These are phyloP conservation scores for Hypsibius dujardini DNA, from an alignment of 1,140 invertebrate species.

Conservation along the genomic window DNA sequence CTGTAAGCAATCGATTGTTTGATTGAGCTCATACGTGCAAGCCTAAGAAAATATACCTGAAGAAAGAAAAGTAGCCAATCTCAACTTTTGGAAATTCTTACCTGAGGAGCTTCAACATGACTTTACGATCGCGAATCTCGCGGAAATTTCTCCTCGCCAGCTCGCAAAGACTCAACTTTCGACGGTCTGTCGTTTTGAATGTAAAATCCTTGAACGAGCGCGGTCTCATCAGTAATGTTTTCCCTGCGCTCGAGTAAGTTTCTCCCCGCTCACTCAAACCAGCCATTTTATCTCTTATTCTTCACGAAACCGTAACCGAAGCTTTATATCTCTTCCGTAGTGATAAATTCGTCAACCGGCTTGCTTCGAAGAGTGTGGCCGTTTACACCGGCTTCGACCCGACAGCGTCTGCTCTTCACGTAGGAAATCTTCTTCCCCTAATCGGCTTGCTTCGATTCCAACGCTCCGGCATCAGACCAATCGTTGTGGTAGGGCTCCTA, in stretches of 20 bases:
- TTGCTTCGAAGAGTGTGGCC: background rate
- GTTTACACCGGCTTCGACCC: conserved; percentile 97
- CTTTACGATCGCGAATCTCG: no score
- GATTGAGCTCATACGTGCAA: no score
- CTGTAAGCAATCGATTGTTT: no score
- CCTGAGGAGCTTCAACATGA: no score
- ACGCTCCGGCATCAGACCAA: conserved; percentile 61
- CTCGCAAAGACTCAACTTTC: no score
- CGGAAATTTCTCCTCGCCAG: no score
- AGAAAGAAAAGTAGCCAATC: no score
- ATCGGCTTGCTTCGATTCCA: conserved; percentile 85
- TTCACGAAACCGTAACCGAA: background rate
- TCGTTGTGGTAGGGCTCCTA: conserved; percentile 51
- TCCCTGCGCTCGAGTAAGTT: background rate
- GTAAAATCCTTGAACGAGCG: background rate
- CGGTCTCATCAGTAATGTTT: background rate
- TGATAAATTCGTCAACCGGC: background rate
- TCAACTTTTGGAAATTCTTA: no score
- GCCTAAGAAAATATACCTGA: no score
- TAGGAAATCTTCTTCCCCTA: conserved; percentile 81
- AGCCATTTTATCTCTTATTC: background rate
- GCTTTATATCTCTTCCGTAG: background rate
- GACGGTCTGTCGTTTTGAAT: no score
- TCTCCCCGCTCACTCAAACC: background rate
- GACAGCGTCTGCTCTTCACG: conserved; percentile 79